Conservation (phyloP, 2,113 vertebrate genomes). For the Oxyura jamaicensis region DNA sequence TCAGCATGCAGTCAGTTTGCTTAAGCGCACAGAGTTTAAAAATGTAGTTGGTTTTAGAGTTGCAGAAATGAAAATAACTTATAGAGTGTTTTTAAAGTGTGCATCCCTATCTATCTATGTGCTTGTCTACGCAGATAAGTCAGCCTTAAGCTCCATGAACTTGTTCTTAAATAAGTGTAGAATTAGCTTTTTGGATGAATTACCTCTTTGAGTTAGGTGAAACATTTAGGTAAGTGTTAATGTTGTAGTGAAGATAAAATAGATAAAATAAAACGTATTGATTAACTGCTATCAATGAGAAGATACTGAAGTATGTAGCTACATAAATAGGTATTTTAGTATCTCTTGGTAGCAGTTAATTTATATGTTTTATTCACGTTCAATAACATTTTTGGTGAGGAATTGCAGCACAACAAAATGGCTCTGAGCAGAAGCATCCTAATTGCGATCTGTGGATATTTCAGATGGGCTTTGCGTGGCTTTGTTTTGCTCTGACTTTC, state of each 20-base stretch:
- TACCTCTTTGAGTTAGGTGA: background rate
- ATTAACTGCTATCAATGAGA: background rate
- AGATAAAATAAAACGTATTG: background rate
- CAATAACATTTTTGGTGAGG: background rate
- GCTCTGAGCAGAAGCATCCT: background rate
- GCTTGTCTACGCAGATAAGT: background rate
- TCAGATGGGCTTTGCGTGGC: background rate
- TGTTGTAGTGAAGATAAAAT: background rate
- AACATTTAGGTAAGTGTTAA: background rate
- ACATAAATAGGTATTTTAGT: accelerated
- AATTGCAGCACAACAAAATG: background rate
- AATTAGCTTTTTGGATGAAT: background rate
- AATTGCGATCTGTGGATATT: background rate
- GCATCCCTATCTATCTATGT: background rate
- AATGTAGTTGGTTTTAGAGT: background rate
- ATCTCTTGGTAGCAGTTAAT: background rate
- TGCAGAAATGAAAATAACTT: background rate
- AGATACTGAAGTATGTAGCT: background rate
- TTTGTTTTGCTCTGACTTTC: background rate
- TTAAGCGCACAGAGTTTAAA: background rate
- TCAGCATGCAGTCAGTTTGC: background rate
- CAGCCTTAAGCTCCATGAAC: background rate
- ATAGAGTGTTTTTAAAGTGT: background rate
- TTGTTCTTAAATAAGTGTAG: background rate
- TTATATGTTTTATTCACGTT: background rate